phyloP scores from a whole-genome alignment of 2,888 invertebrate genomes.

The Scaptomyza tumidula region DNA sequence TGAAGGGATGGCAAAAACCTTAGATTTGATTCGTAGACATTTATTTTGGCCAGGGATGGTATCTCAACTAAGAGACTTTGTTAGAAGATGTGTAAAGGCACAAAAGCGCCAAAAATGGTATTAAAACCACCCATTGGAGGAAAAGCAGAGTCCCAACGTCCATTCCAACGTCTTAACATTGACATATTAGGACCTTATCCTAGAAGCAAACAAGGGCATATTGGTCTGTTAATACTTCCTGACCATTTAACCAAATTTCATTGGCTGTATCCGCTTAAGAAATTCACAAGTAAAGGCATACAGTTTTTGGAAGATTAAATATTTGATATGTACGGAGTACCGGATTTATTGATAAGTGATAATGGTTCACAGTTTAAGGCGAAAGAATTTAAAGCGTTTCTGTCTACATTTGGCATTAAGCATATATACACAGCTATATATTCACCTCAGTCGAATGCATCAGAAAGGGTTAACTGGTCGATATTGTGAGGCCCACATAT shows the following conservation, averaged over 20 bases:
- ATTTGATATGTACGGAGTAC: too few relatives aligned
- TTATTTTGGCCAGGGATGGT: too few relatives aligned
- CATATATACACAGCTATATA: not conserved
- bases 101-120: not conserved
- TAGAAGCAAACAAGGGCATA: not conserved
- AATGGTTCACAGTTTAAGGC: too few relatives aligned
- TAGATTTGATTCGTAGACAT: too few relatives aligned
- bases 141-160: not conserved
- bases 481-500: too few relatives aligned
- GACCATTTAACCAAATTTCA: not conserved
- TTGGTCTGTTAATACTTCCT: not conserved
- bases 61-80: too few relatives aligned
- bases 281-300: not conserved
- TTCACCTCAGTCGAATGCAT: too few relatives aligned
- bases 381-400: not conserved
- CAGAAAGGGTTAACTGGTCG: too few relatives aligned
- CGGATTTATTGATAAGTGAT: too few relatives aligned
- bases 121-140: not conserved
- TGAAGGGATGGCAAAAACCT: too few relatives aligned
- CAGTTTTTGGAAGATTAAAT: too few relatives aligned
- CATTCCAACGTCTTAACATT: not conserved
- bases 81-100: not conserved
- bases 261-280: not conserved
- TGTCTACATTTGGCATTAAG: not conserved
- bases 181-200: not conserved